Evolutionary conservation across 1,140 invertebrate genomes (phyloP), one percentile per base, ranked within the genome.

Genomic region (Rhopalosiphum padi): DNA sequence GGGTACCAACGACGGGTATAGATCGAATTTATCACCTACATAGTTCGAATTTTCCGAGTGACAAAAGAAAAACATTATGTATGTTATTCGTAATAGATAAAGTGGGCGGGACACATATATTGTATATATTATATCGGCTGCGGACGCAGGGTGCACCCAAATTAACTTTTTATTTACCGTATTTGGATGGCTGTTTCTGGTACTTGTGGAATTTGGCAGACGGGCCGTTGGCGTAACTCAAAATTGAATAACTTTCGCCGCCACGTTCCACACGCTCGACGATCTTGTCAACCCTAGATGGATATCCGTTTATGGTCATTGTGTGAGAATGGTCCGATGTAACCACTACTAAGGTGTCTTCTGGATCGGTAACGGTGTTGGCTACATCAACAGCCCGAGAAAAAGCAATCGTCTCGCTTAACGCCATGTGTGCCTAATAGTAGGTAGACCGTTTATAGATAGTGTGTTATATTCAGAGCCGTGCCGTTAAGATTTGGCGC

Each of bases 211-310:
- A n/a, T 1, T 51, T 23, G 22, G 90, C 90, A 0, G 90, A 97
- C 2, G 97, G 97, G 1, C 97, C 97, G 95, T 97, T 98, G 18
- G 97, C 96, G 94, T 98, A 98, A 2, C 96, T 96, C 11, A 98
- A 95, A 0, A 97, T 97, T 92, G 97, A 96, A 95, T 97, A 98
- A 0, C 97, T 96, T 95, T 98, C 97, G 0, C 25, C 68, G 0
- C 60, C 93, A 18, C 94, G 94, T 15, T 95, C 96, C 0, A 94
- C 95, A 96, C 97, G 89, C 95, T 95, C 85, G 15, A 94, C 94
- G 94, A 98, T 97, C 94, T 97, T 95, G 94, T 97, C 97, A 43
- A 97, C 97, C 94, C 97, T 95, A 9, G 96, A 96, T 0, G 97
- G 96, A 94, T 98, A 97, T 3, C 97, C 97, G 68, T 96, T 96